Percentiles rank a stretch among this genome's conserved stretches.
Conservation (phyloP, 1,140 invertebrate species). For the Adelges cooleyi region DNA sequence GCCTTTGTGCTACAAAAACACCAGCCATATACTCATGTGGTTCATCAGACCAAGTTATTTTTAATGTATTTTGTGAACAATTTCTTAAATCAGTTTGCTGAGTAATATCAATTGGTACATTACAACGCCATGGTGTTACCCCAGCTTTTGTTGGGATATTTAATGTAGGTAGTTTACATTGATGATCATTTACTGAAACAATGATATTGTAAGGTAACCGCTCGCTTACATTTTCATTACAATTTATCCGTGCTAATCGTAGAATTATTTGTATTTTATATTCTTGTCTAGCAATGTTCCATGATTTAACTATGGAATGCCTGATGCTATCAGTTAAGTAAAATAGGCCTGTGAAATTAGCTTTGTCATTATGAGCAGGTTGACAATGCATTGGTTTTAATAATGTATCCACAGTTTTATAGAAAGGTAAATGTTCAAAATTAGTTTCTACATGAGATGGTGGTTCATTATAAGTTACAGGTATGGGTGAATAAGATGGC, state of each 20-base stretch:
- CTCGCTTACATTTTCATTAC: constrained; percentile 1
- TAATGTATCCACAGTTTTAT: not conserved
- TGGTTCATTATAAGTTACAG: not conserved
- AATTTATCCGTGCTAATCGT: not conserved
- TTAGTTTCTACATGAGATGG: not conserved
- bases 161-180: constrained; percentile 8
- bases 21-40: constrained; percentile 1
- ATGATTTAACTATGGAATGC: constrained; percentile 12
- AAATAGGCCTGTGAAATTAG: constrained; percentile 2
- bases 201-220: constrained; percentile 14
- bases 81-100: constrained; percentile 11
- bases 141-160: constrained; percentile 22
- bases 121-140: constrained; percentile 9
- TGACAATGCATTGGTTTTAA: constrained; percentile 1
- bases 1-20: constrained; percentile 11
- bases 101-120: constrained; percentile 18
- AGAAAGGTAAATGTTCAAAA: constrained; percentile 12
- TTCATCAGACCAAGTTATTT: constrained; percentile 13
- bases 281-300: constrained; percentile 14
- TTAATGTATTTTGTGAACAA: constrained; percentile 14
- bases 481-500: not conserved
- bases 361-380: not conserved
- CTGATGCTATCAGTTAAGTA: constrained; percentile 1
- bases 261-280: constrained; percentile 22
- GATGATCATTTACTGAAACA: constrained; percentile 8